A percentile compares a stretch with the other conserved stretches of the same genome.
These are phyloP conservation scores for Cabera pusaria DNA, from an alignment of 2,888 invertebrate species.

Conservation along the genomic window DNA sequence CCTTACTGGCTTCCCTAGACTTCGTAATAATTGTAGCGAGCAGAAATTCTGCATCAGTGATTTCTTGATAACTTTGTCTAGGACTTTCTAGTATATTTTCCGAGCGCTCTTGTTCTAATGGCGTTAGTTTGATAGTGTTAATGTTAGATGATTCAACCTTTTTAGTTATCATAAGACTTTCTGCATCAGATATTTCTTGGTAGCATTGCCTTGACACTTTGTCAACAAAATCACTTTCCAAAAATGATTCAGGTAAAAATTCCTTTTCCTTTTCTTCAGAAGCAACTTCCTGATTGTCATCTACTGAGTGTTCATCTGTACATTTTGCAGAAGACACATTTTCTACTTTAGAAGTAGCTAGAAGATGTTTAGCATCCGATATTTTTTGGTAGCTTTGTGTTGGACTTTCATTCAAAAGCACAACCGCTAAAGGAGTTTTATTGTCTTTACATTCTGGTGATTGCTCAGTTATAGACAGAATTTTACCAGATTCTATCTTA, in stretches of 20 bases:
- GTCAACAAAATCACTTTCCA: slow-evolving; percentile 16
- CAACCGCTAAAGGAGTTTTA: slow-evolving; percentile 18
- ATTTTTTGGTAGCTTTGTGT: slow-evolving; percentile 33
- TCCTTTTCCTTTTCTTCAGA: slow-evolving; percentile 21
- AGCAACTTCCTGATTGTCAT: slow-evolving; percentile 26
- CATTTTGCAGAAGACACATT: slow-evolving; percentile 30
- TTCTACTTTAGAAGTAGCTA: slow-evolving; percentile 35
- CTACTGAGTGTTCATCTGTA: slow-evolving; percentile 19
- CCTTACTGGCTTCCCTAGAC: slow-evolving; percentile 32
- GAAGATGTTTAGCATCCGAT: slow-evolving; percentile 37
- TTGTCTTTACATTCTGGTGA: slow-evolving; percentile 18
- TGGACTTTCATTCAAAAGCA: slow-evolving; percentile 15
- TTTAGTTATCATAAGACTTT: slow-evolving; percentile 24
- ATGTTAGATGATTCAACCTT: slow-evolving; percentile 4
- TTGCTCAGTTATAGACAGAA: slow-evolving; percentile 27
- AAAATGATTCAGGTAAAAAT: slow-evolving; percentile 17
- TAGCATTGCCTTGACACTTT: slow-evolving; percentile 25
- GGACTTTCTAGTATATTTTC: slow-evolving; percentile 7
- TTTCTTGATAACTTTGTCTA: slow-evolving; percentile 39
- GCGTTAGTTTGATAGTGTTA: no score
- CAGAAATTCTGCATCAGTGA: slow-evolving; percentile 45
- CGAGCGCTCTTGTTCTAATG: no score
- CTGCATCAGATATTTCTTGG: slow-evolving; percentile 29
- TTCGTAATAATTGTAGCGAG: slow-evolving; percentile 36
- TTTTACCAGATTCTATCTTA: slow-evolving; percentile 27